phyloP scores from a whole-genome alignment of 2,888 invertebrate species.

The Romanomermis culicivorax region DNA sequence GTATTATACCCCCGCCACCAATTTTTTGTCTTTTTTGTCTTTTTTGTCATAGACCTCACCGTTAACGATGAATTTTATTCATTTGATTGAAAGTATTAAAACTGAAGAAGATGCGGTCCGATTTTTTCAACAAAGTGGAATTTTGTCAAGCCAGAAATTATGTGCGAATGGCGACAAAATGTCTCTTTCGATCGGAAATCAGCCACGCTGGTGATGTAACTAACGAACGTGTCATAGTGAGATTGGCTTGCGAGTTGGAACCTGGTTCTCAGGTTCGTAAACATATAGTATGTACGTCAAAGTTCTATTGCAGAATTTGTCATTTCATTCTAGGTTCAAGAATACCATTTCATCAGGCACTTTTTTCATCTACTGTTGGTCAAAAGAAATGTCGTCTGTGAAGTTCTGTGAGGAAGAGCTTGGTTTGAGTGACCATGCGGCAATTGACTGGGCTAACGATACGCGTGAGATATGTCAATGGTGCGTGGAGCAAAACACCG shows the following conservation, averaged over 20 bases:
- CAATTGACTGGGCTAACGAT: background rate
- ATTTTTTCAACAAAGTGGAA: constrained; percentile 1
- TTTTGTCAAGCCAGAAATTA: background rate
- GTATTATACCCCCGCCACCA: background rate
- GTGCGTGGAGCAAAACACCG: background rate
- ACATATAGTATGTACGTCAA: background rate
- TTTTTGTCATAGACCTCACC: background rate
- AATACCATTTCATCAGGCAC: background rate
- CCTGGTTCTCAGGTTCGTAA: background rate
- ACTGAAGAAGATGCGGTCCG: background rate
- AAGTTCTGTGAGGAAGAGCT: constrained; percentile 1
- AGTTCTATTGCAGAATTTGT: background rate
- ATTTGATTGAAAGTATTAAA: constrained; percentile 1
- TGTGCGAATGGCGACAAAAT: background rate
- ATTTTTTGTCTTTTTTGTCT: background rate
- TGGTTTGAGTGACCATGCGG: background rate
- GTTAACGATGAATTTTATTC: background rate
- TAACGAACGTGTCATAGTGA: background rate
- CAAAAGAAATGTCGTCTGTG: constrained; percentile 1
- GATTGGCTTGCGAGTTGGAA: background rate
- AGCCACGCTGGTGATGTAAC: background rate
- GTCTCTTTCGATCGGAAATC: background rate
- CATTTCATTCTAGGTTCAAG: background rate
- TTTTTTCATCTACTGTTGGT: background rate
- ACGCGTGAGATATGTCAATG: background rate